Evolutionary conservation across 2,888 invertebrate genomes (phyloP).

Genomic region (Galerucella nymphaeae): DNA sequence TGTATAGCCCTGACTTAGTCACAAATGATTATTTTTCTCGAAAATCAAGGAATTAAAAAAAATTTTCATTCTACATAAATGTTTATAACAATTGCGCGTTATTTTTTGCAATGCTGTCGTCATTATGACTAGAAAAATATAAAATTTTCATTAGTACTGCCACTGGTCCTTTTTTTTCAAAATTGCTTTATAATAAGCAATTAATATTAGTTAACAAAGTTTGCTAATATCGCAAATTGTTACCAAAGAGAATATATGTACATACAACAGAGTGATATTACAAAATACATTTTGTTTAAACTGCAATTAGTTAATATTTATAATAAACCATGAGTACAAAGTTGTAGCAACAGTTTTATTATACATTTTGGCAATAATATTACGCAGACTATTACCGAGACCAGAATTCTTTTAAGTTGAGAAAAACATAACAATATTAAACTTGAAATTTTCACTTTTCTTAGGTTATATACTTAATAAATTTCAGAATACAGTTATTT

Average conservation of each 20-base stretch:
- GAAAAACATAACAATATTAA: too few species aligned
- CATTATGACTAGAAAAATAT: background rate
- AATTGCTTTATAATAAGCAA: constrained; percentile 45
- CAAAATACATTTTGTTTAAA: constrained; percentile 44
- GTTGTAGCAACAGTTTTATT: constrained; percentile 37
- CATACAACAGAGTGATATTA: constrained; percentile 36
- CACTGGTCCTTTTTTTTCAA: constrained; percentile 30
- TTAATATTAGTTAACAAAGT: constrained; percentile 45
- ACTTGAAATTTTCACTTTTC: background rate
- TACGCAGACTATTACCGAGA: too few species aligned
- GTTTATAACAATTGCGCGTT: too few species aligned
- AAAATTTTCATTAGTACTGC: background rate
- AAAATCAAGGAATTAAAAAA: too few species aligned
- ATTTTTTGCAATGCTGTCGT: background rate
- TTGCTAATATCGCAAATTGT: constrained; percentile 43
- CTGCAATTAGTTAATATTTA: constrained; percentile 48
- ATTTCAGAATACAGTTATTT: background rate
- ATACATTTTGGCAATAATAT: constrained; percentile 43
- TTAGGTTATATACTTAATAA: background rate
- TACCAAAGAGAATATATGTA: constrained; percentile 42
- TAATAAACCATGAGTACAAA: constrained; percentile 33
- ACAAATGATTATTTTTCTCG: too few species aligned
- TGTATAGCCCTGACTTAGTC: too few species aligned
- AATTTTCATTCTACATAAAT: too few species aligned
- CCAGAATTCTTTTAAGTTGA: too few species aligned